Evolutionary conservation across 1,140 invertebrate genomes (phyloP).

Genomic region (Sinonovacula constricta): DNA sequence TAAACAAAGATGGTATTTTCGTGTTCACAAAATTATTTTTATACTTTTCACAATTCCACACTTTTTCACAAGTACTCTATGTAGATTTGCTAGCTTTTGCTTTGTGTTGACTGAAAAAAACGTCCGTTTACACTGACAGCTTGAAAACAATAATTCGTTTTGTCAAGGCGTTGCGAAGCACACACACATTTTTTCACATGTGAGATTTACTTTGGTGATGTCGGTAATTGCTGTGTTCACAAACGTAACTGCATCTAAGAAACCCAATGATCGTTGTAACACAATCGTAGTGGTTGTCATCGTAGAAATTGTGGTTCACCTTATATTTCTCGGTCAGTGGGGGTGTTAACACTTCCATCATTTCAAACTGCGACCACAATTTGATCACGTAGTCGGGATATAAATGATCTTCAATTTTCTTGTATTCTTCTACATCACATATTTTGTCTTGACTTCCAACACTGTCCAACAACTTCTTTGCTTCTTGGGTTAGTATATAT

Average conservation of each 20-base stretch:
- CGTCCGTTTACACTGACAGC: background rate
- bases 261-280: background rate
- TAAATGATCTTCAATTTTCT: background rate
- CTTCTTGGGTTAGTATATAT: background rate
- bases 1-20: background rate
- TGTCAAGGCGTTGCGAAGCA: background rate
- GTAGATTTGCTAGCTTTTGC: background rate
- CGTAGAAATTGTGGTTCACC: background rate
- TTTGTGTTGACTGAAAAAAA: slow-evolving; percentile 3
- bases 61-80: background rate
- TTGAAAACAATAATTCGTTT: background rate
- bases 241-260: background rate
- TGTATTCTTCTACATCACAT: background rate
- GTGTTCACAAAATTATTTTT: background rate
- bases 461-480: background rate
- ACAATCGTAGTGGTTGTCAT: background rate
- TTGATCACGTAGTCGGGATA: background rate
- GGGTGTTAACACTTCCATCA: background rate
- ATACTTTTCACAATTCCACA: background rate
- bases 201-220: background rate
- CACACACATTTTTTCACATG: background rate
- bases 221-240: background rate
- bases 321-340: background rate
- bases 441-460: background rate
- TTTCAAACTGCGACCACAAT: background rate